phyloP scores from a whole-genome alignment of 1,140 invertebrate species.

The Megathymus violae region DNA sequence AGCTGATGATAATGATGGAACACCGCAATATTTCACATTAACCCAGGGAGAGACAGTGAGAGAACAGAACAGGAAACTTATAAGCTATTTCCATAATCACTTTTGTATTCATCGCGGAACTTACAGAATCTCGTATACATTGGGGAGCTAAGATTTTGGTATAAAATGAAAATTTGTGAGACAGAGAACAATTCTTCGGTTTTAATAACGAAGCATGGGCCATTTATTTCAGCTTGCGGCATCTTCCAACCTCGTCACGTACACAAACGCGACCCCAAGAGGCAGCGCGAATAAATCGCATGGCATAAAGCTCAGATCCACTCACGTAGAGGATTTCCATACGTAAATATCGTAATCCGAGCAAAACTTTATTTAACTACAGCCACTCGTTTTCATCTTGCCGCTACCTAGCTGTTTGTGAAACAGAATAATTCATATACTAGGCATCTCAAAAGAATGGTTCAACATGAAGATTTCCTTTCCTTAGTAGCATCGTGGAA shows the following conservation, averaged over 20 bases:
- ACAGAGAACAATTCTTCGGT: constrained; percentile 10
- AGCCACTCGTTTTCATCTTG: constrained; percentile 18
- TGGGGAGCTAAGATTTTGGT: constrained; percentile 12
- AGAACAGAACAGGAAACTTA: not conserved
- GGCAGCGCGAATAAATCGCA: constrained; percentile 29
- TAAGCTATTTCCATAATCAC: not conserved
- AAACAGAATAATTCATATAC: constrained; percentile 1
- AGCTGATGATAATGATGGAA: not conserved
- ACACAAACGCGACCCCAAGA: constrained; percentile 29
- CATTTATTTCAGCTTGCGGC: constrained; percentile 24
- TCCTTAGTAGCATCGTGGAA: not conserved
- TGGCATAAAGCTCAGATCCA: constrained; percentile 23
- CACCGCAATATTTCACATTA: not conserved
- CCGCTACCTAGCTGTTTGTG: not conserved
- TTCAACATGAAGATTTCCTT: not conserved
- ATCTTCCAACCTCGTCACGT: constrained; percentile 18
- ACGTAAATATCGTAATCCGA: constrained; percentile 33
- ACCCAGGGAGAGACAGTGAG: too few species aligned
- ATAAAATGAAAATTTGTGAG: constrained; percentile 9
- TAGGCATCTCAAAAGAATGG: not conserved
- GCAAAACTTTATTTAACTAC: constrained; percentile 32
- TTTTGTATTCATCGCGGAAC: constrained; percentile 5
- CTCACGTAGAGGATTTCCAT: constrained; percentile 32
- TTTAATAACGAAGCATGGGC: constrained; percentile 31
- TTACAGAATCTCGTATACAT: constrained; percentile 20